Conservation (phyloP, 2,888 invertebrate genomes). For the Carcina quercana region DNA sequence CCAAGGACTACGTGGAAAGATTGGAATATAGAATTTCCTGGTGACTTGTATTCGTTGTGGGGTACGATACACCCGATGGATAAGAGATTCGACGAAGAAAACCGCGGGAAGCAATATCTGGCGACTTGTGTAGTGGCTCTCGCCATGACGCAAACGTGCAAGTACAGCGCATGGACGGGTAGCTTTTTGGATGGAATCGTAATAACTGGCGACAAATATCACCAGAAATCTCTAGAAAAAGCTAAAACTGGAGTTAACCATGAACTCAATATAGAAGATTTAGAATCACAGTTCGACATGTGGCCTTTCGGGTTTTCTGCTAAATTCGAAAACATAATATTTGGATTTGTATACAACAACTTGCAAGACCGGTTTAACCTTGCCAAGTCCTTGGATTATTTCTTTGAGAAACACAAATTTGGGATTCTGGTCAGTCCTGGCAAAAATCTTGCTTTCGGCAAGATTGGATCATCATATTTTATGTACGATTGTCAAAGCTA, state of each 20-base stretch:
- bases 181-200: conserved; percentile 77
- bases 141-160: conserved; percentile 75
- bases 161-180: conserved; percentile 77
- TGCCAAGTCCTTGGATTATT: conserved; percentile 75
- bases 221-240: conserved; percentile 58
- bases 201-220: conserved; percentile 73
- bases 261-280: conserved; percentile 73
- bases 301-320: conserved; percentile 75
- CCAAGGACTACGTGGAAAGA: conserved; percentile 73
- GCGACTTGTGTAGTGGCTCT: conserved; percentile 75
- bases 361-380: conserved; percentile 75
- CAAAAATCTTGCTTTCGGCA: conserved; percentile 72
- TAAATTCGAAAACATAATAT: conserved; percentile 70
- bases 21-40: conserved; percentile 80
- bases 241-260: conserved; percentile 61
- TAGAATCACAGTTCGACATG: conserved; percentile 69
- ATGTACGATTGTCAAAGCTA: conserved; percentile 79
- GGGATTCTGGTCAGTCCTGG: conserved; percentile 73
- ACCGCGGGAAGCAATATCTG: conserved; percentile 78
- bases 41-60: conserved; percentile 80
- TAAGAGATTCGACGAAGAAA: conserved; percentile 59
- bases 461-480: conserved; percentile 71
- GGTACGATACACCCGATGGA: conserved; percentile 78
- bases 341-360: conserved; percentile 76
- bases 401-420: conserved; percentile 66